These are phyloP conservation scores for Meloidogyne exigua DNA, from an alignment of 1,140 invertebrate genomes.

Conservation along the genomic window DNA sequence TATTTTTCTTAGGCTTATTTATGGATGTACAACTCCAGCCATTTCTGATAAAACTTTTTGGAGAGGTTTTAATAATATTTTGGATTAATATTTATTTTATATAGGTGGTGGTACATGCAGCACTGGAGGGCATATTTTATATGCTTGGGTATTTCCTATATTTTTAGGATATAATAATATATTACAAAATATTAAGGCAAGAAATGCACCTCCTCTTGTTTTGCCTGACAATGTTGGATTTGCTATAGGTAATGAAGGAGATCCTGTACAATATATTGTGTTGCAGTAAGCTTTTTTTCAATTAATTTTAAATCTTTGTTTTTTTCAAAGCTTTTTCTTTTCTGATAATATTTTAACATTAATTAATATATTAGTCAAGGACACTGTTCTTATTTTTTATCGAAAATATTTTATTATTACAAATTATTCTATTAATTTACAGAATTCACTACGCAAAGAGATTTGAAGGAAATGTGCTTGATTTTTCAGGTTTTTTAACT, in stretches of 20 bases:
- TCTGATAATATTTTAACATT: too few species aligned
- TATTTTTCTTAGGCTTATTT: slow-evolving; percentile 42
- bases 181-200: slow-evolving; percentile 52
- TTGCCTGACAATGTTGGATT: slow-evolving; percentile 57
- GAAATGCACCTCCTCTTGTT: slow-evolving; percentile 59
- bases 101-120: slow-evolving; percentile 54
- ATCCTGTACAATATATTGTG: slow-evolving; percentile 61
- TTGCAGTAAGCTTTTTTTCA: slow-evolving; percentile 38
- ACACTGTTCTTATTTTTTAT: neutral
- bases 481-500: slow-evolving; percentile 52
- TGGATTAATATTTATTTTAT: slow-evolving; percentile 18
- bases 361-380: too few species aligned
- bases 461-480: slow-evolving; percentile 55
- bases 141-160: slow-evolving; percentile 53
- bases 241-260: slow-evolving; percentile 50
- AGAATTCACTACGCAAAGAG: slow-evolving; percentile 58
- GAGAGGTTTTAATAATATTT: slow-evolving; percentile 44
- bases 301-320: neutral
- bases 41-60: slow-evolving; percentile 23
- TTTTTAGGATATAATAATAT: too few species aligned
- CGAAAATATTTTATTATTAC: neutral
- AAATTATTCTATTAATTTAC: neutral
- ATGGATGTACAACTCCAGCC: slow-evolving; percentile 47
- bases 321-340: too few species aligned
- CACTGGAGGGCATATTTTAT: slow-evolving; percentile 51